Percentiles rank a stretch among this genome's conserved stretches.
These are phyloP conservation scores for Eilema griseolum DNA, from an alignment of 2,888 invertebrate species.

Conservation along the genomic window DNA sequence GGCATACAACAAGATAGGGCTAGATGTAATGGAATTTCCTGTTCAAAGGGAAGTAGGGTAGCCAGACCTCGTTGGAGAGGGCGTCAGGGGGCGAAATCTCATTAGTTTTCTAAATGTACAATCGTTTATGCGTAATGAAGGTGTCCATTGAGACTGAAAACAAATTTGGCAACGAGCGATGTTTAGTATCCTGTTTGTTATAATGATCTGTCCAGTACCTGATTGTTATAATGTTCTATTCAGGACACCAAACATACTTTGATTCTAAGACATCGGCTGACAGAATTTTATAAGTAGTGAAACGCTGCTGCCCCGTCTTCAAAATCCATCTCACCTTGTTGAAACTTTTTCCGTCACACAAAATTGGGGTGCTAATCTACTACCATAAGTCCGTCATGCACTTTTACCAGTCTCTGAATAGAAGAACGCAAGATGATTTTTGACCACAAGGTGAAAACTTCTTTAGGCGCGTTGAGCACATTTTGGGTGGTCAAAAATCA, in stretches of 20 bases:
- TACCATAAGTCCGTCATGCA: neutral
- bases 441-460: too few species aligned
- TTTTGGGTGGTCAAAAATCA: too few species aligned
- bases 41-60: neutral
- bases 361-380: neutral
- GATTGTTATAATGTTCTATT: neutral
- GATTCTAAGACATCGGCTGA: too few species aligned
- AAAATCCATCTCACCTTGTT: neutral
- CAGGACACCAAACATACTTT: too few species aligned
- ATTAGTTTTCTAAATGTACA: neutral
- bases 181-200: neutral
- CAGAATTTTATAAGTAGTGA: too few species aligned
- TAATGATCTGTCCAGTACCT: neutral
- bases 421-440: neutral
- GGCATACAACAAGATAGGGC: neutral
- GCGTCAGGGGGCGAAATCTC: neutral
- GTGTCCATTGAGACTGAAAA: neutral
- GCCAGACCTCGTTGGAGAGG: neutral
- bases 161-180: neutral
- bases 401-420: neutral
- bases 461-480: too few species aligned
- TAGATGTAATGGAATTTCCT: neutral
- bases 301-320: neutral
- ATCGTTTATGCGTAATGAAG: neutral
- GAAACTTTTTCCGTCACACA: neutral